Evolutionary conservation across 2,113 vertebrate genomes (phyloP), one percentile per base, ranked within the genome.

Genomic region (Mesembrinibis cayennensis): DNA sequence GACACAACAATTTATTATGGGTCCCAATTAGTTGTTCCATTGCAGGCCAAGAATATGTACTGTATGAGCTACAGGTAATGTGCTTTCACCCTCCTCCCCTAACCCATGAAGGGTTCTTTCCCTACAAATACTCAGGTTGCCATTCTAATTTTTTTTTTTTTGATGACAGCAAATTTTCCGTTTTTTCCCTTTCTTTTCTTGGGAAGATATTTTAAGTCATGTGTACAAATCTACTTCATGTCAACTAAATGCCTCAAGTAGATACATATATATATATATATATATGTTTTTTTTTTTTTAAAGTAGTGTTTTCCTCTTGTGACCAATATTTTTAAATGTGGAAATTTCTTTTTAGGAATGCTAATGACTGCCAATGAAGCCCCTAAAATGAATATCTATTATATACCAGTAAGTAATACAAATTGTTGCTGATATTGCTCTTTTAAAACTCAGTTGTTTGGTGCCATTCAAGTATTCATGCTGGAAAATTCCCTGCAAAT

Each of bases 361-460:
- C 98, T 99, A 14, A 99, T 99, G 91, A 99, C 99, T 40, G 99
- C 99, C 95, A 99, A 98, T n/a, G 99, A 99, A 98, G 98, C 99
- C 52, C 99, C 99, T 67, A 99, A 99, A 98, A 99, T 99, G 99
- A 99, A 98, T 97, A 99, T 99, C 45, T 99, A 99, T 97, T 99
- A 99, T 91, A 98, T 99, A 83, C 99, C 99, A 34, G 99, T 99
- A 98, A 99, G 99, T 99, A 66, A 45, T 34, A 26, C 36, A 82
- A 53, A 49, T 45, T 84, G 7, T 92, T 88, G n/a, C 12, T 42
- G 62, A 76, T 45, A 32, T 0, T 81, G 27, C 85, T 44, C 40
- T 81, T 96, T 92, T 87, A 88, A 86, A 93, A 40, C 27, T 66
- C 14, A 27, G 7, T 80, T 27, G 15, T 74, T 85, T 45, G 19